Evolutionary conservation across 2,888 invertebrate genomes (phyloP).

Genomic region (Drosophila niveifrons): DNA sequence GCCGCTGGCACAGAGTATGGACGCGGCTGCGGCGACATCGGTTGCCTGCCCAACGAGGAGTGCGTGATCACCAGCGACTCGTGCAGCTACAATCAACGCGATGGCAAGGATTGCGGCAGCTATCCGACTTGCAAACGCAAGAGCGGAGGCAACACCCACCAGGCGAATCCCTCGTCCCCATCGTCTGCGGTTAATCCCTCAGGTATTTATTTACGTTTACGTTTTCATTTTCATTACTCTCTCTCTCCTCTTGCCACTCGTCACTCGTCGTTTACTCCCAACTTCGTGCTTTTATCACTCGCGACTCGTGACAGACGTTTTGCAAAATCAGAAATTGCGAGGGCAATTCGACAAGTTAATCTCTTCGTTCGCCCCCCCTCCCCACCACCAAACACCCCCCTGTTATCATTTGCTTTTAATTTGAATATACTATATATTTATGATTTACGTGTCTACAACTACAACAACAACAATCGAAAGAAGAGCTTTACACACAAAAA

Average conservation of each 20-base stretch:
- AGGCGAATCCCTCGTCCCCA: conserved; percentile 71
- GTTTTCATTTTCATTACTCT: conserved; percentile 34
- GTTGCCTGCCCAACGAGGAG: conserved; percentile 90
- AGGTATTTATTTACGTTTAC: conserved; percentile 78
- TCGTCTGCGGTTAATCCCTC: conserved; percentile 83
- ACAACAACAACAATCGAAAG: neutral
- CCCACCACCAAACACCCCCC: neutral
- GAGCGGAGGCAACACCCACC: conserved; percentile 53
- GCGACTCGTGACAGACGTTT: neutral
- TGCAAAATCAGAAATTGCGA: neutral
- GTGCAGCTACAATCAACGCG: conserved; percentile 88
- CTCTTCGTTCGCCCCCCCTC: neutral
- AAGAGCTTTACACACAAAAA: conserved; percentile 31
- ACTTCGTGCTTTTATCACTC: neutral
- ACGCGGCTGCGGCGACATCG: conserved; percentile 91
- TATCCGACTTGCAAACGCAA: conserved; percentile 89
- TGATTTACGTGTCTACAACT: conserved; percentile 1
- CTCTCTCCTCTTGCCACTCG: conserved; percentile 9
- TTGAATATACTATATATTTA: neutral
- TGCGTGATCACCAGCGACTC: conserved; percentile 90
- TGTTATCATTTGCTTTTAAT: conserved; percentile 1
- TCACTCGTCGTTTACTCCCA: neutral
- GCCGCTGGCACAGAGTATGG: conserved; percentile 89
- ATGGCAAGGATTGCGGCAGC: conserved; percentile 87
- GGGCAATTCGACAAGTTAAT: neutral